Base-by-base conservation (phyloP, 2,797 vertebrate species). In the Selene dorsalis region DNA sequence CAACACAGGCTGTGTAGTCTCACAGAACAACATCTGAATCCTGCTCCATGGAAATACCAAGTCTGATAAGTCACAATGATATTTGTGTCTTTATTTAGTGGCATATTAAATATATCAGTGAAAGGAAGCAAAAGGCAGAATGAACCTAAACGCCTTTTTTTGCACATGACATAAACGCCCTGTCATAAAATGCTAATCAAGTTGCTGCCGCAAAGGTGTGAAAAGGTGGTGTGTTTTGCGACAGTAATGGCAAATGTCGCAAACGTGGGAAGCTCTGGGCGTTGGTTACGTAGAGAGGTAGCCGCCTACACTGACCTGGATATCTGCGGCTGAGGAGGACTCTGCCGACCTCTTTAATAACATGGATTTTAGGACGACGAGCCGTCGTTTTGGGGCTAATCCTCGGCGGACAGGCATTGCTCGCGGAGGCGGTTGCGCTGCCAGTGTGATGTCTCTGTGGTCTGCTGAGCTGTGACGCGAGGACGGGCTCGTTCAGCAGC, bases 241-340 rank as follows among this genome's bases (percentile, higher is more conserved):
- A 92, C 90, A 91, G 80, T 89, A 38, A 20, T 65, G 77, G 65
- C 69, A 73, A 84, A 69, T 89, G 88, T 88, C 87, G 90, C 55
- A 93, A 92, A 85, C 35, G 69, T 59, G 65, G 73, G 70, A 73
- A 63, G 76, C 73, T 79, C 61, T 60, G 80, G 75, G 72, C 71
- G 77, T 82, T 68, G 78, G 56, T 78, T 71, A 77, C 68, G 79
- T 79, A 57, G 82, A 61, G 50, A 73, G 26, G 65, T 57, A 83
- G 53, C 56, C 69, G 80, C 83, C 86, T 71, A 77, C 78, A 80
- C 56, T 85, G 73, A 87, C 74, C 86, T 83, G 82, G 64, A 87
- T 85, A 67, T 68, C 67, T 75, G 9, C 20, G 58, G 56, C 52
- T 9, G 48, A 68, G 50, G 16, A 45, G 57, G 16, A 48, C 30